These are phyloP conservation scores for Chelonia mydas DNA, from an alignment of 2,797 vertebrate genomes.

Conservation along the genomic window DNA sequence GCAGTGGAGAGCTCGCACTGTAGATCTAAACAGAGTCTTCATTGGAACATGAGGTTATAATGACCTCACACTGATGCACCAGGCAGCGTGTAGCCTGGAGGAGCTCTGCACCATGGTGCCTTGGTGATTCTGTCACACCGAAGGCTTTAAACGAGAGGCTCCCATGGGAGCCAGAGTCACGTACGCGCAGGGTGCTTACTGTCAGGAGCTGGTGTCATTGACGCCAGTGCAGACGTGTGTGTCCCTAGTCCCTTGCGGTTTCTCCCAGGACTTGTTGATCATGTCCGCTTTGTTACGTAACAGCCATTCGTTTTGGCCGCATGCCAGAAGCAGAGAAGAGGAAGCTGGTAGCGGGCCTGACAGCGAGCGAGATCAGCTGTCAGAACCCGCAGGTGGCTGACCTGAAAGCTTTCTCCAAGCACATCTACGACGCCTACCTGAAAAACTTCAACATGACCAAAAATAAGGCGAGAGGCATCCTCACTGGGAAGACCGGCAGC, in stretches of 20 bases:
- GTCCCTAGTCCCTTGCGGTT: background rate
- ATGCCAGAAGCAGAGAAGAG: conserved; percentile 99
- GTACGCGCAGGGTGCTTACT: background rate
- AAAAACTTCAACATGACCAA: conserved; percentile 99
- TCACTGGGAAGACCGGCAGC: conserved; percentile 95
- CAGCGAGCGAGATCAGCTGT: conserved; percentile 86
- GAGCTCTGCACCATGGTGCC: background rate
- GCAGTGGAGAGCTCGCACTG: background rate
- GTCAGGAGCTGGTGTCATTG: background rate
- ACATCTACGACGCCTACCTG: conserved; percentile 95
- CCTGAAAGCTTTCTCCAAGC: conserved; percentile 94
- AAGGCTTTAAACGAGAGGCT: background rate
- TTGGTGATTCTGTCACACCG: background rate
- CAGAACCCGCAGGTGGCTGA: conserved; percentile 91
- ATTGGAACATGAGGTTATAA: background rate
- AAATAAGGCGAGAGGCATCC: conserved; percentile 96
- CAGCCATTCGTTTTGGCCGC: conserved; percentile 97
- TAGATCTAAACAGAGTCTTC: background rate
- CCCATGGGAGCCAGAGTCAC: background rate
- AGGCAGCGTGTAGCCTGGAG: background rate
- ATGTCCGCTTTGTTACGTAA: background rate
- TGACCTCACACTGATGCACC: rapidly evolving
- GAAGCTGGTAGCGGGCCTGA: conserved; percentile 94
- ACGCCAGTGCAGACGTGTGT: background rate
- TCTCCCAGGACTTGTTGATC: background rate